Base-by-base conservation (phyloP, 2,797 vertebrate species). In the Enteromius anoplus region DNA sequence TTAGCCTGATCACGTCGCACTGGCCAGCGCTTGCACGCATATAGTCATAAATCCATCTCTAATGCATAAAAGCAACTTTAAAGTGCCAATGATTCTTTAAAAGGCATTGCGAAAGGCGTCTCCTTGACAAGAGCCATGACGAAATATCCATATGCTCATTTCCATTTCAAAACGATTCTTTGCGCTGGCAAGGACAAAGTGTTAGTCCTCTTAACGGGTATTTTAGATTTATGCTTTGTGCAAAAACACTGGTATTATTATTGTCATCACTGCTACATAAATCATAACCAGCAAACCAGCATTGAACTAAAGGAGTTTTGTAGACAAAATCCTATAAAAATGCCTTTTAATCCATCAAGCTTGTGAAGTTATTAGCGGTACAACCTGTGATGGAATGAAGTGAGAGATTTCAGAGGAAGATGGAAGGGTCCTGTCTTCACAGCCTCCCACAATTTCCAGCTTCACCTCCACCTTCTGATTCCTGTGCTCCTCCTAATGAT, bases 11-110 rank as follows among this genome's bases (percentile, higher is more conserved):
- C 81, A 82, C 62, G 37, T 29, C 14, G 19, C 70, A 34, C 73
- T 62, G 73, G 73, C 81, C 73, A 83, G 42, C 77, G 19, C 40
- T 69, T 60, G 49, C 73, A 69, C 49, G 75, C 85, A n/a, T 2
- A 78, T 34, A 23, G 42, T 34, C 70, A 19, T 89, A 93, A 83
- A 83, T 83, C 82, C 40, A 71, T 78, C 66, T 83, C 82, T 83
- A 78, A 83, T 78, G 82, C 81, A 83, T 83, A 77, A 77, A 70
- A 83, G 81, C 81, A 77, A 49, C 81, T 45, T 70, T 77, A 83
- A 77, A 83, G 81, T 83, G 75, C 81, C 73, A 83, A 62, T 83
- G 82, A 83, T 70, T 83, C 75, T 77, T 32, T 83, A 83, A 83
- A 83, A 83, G 66, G 82, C 82, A 78, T 82, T 68, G 49, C 49